phyloP scores from a whole-genome alignment of 2,113 vertebrate genomes.

The Micronisus gabar region DNA sequence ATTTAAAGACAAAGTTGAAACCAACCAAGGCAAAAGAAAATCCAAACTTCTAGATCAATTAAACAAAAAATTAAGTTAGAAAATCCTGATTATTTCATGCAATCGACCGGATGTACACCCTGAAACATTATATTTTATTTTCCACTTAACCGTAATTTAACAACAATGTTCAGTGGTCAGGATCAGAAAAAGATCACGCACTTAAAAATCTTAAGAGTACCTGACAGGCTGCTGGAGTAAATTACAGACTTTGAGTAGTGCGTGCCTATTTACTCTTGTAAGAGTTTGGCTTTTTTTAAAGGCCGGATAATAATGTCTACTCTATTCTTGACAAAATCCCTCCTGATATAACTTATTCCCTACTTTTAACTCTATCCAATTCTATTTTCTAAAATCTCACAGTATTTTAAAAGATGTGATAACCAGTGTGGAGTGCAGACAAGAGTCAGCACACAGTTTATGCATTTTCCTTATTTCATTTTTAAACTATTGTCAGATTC shows the following conservation, averaged over 20 bases:
- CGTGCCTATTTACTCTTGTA: not conserved
- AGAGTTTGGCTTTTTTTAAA: not conserved
- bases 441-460: not conserved
- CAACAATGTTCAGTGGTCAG: not conserved
- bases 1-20: not conserved
- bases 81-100: not conserved
- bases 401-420: not conserved
- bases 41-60: not conserved
- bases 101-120: not conserved
- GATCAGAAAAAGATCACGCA: not conserved
- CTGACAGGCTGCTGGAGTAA: not conserved
- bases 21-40: not conserved
- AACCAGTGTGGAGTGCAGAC: not conserved
- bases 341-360: not conserved
- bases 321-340: not conserved
- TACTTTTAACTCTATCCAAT: not conserved
- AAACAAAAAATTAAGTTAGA: not conserved
- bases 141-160: not conserved
- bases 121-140: not conserved
- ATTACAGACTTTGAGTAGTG: not conserved
- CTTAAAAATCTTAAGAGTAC: not conserved
- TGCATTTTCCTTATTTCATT: not conserved
- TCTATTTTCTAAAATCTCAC: not conserved
- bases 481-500: not conserved
- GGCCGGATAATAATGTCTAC: not conserved